These are phyloP conservation scores for Mythimna loreyi DNA, from an alignment of 2,888 invertebrate species.

Conservation along the genomic window DNA sequence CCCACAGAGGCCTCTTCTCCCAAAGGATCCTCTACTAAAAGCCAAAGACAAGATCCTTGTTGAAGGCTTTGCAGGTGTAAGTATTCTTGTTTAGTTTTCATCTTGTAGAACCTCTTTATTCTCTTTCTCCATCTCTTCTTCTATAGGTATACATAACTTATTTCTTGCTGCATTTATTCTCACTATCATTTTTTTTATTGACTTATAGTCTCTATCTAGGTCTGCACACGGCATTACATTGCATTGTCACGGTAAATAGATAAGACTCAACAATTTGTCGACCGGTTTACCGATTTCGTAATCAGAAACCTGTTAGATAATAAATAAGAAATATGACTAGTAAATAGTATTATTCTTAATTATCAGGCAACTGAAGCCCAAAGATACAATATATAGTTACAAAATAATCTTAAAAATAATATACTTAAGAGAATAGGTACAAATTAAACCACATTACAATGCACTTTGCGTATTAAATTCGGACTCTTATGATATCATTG, in stretches of 20 bases:
- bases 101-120: background rate
- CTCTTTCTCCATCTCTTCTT: too few species aligned
- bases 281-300: background rate
- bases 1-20: constrained; percentile 92
- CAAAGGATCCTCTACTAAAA: constrained; percentile 92
- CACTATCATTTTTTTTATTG: background rate
- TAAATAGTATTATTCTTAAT: too few species aligned
- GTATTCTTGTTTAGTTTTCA: constrained; percentile 47
- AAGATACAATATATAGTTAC: too few species aligned
- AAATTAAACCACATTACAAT: too few species aligned
- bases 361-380: too few species aligned
- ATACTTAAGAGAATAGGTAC: too few species aligned
- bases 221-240: background rate
- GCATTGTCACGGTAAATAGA: background rate
- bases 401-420: too few species aligned
- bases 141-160: too few species aligned
- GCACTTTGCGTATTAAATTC: background rate
- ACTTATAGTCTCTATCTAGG: background rate
- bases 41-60: constrained; percentile 94
- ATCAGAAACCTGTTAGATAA: constrained; percentile 2
- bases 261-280: background rate
- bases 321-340: too few species aligned
- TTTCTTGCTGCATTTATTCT: background rate
- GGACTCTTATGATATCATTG: background rate
- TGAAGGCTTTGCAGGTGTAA: constrained; percentile 84